Evolutionary conservation across 1,140 invertebrate species (phyloP), one percentile per base, ranked within the genome.

Genomic region (Ostrea edulis): DNA sequence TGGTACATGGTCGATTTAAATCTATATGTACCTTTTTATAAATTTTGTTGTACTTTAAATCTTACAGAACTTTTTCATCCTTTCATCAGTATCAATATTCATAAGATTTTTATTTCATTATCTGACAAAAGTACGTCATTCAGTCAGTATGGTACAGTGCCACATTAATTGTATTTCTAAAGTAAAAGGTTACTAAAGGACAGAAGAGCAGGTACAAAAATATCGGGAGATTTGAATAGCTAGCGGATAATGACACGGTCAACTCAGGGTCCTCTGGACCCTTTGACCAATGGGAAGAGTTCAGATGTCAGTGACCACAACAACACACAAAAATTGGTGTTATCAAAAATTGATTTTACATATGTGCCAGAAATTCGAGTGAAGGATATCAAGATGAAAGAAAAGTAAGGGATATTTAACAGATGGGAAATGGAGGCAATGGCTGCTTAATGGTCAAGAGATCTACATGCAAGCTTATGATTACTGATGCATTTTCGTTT

Each of bases 261-360:
- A 77, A 77, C 22, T 77, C 22, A 77, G 25, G 68, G 68, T 44
- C 68, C 29, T 29, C 25, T 35, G 25, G 68, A 77, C 68, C 68
- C 68, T 25, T 77, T 77, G 68, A 77, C 68, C 68, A 77, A 29
- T 35, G 12, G 25, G 29, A 35, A 77, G 68, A 77, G 68, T 77
- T 77, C 68, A 77, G 68, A 77, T 29, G 68, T 77, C 68, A 77
- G 68, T 77, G 68, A 77, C 68, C 68, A 77, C 68, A 25, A 25
- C 68, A 77, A 77, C 68, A 77, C 14, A 25, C 22, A 77, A 77
- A 77, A 77, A 77, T 77, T 77, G 68, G 68, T 77, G 68, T 77
- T 77, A 77, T 77, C 68, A 77, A 77, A 44, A 77, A 77, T 77
- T 77, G 68, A 77, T 77, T 77, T 77, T 77, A 77, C 68, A 77